phyloP scores from a whole-genome alignment of 2,797 vertebrate species.

The Eulemur rubriventer region DNA sequence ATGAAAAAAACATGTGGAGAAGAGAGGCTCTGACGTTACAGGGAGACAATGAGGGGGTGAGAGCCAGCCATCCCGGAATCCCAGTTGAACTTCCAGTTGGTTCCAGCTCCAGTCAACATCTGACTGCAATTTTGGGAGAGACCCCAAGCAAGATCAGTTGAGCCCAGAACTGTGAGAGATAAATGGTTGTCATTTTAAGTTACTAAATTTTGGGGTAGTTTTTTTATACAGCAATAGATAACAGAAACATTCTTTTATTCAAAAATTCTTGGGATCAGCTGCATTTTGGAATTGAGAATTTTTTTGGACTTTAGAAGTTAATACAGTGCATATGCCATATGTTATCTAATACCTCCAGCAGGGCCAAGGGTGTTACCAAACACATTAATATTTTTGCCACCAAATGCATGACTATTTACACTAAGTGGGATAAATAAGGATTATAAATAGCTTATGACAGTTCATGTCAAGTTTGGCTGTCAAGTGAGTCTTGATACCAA shows the following conservation, averaged over 20 bases:
- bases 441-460: not conserved
- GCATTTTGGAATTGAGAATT: not conserved
- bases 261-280: not conserved
- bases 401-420: slow-evolving; percentile 47
- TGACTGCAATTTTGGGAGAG: not conserved
- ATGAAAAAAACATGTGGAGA: not conserved
- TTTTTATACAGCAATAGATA: slow-evolving; percentile 13
- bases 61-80: not conserved
- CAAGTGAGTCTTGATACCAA: slow-evolving; percentile 16
- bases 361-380: not conserved
- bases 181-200: slow-evolving; percentile 2
- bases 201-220: not conserved
- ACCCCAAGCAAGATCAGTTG: not conserved
- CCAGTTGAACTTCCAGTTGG: not conserved
- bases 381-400: slow-evolving; percentile 31
- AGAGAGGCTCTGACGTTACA: not conserved
- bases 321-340: not conserved
- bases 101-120: not conserved
- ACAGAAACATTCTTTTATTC: slow-evolving; percentile 27
- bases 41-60: not conserved
- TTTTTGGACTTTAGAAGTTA: slow-evolving; percentile 49
- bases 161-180: not conserved
- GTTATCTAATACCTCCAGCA: not conserved
- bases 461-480: not conserved
- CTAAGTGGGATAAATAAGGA: not conserved